These are phyloP conservation scores for Sweltsa coloradensis DNA, from an alignment of 1,140 invertebrate species.

Conservation along the genomic window DNA sequence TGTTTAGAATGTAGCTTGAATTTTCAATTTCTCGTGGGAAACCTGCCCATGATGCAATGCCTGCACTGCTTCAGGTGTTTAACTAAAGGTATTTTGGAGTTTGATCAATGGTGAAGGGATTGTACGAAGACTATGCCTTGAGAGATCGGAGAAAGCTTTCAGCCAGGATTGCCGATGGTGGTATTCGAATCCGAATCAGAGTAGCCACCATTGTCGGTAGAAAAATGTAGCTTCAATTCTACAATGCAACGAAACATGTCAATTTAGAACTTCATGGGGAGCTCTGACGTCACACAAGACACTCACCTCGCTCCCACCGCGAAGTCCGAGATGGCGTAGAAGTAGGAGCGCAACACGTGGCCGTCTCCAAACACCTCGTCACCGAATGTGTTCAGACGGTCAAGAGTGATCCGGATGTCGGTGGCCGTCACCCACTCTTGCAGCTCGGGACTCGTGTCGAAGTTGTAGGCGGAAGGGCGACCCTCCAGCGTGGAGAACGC, in stretches of 20 bases:
- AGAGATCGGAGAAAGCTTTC: no score
- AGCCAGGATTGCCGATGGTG: no score
- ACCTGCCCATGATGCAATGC: no score
- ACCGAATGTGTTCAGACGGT: slow-evolving; percentile 92
- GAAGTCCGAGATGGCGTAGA: slow-evolving; percentile 94
- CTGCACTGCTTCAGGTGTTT: no score
- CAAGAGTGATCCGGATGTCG: slow-evolving; percentile 78
- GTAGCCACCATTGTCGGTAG: no score
- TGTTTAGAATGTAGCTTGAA: no score
- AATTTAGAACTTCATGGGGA: not conserved
- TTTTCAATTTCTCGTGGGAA: no score
- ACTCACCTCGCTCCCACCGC: slow-evolving; percentile 78
- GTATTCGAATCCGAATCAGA: no score
- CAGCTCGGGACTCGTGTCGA: slow-evolving; percentile 76
- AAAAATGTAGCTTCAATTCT: not conserved
- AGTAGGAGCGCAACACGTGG: slow-evolving; percentile 90
- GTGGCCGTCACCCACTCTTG: slow-evolving; percentile 98
- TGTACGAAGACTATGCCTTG: no score
- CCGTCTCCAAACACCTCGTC: slow-evolving; percentile 93
- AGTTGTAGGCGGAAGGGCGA: slow-evolving; percentile 79
- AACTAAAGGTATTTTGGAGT: no score
- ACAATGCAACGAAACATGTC: not conserved
- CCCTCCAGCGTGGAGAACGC: slow-evolving; percentile 94
- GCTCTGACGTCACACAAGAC: not conserved
- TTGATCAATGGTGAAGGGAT: no score